Base-by-base conservation (phyloP, 1,140 invertebrate genomes). In the Stenopsyche tienmushanensis region DNA sequence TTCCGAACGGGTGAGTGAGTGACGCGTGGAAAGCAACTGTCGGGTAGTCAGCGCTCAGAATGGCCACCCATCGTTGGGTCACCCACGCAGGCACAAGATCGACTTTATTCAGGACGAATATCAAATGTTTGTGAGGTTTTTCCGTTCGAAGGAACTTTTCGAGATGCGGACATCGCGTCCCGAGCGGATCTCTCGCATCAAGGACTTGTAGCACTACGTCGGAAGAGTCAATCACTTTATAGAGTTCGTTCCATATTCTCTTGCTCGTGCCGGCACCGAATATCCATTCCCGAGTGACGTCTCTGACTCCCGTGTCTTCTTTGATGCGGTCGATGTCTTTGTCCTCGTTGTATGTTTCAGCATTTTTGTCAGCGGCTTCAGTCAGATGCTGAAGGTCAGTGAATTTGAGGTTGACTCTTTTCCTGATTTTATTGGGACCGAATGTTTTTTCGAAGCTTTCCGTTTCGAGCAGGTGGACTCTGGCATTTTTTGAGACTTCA, bases 161-260 rank as follows among this genome's bases (percentile, higher is more conserved):
- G 45, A 99, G 90, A 71, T 96, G 91, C 49, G 90, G 87, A 70
- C 93, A 97, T 64, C 97, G 84, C 1, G 97, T 99, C 2, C 97
- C 97, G 80, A 93, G 83, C 0, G 96, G 96, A 85, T 99, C 94
- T 67, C 97, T 83, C 0, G 96, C 94, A 85, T 98, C 96, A 45
- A 99, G 79, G 3, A 94, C 86, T 84, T 99, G 94, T 13, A 99
- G 78, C 20, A 99, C 77, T 5, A 99, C 96, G 86, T 99, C 97
- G 1, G 96, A 97, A 7, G 97, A 99, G 79, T 99, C 98, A 49
- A 99, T 91, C 8, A 99, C 96, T 86, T 99, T 99, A 76, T 99
- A 98, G 5, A 99, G 78, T 79, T 99, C 98, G 83, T 97, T 97
- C 97, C 98, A 99, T 73, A 99, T 97, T 72, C 98, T 84, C 82